Conservation (phyloP, 2,113 vertebrate species). For the Misgurnus mizolepis region DNA sequence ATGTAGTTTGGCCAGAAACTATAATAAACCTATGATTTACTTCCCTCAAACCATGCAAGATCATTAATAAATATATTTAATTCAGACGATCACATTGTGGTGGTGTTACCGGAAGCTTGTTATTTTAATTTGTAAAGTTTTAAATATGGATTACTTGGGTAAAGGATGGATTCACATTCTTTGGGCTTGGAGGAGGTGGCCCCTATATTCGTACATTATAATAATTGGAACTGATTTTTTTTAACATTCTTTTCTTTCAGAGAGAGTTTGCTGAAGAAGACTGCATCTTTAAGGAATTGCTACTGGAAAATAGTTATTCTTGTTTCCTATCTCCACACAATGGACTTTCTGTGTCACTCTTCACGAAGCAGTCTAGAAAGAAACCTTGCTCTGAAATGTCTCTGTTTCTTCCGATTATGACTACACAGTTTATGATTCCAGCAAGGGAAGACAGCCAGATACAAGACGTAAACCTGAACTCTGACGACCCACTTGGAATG, state of each 20-base stretch:
- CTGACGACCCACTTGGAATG: constrained; percentile 49
- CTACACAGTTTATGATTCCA: constrained; percentile 25
- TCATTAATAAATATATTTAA: too few species aligned
- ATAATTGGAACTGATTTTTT: too few species aligned
- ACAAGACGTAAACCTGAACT: constrained; percentile 35
- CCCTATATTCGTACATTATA: too few species aligned
- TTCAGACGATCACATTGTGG: too few species aligned
- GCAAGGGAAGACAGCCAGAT: constrained; percentile 17
- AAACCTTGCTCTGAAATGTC: constrained; percentile 60
- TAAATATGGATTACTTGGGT: too few species aligned
- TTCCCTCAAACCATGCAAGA: too few species aligned
- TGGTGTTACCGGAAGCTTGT: too few species aligned
- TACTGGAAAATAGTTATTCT: constrained; percentile 72
- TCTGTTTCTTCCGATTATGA: constrained; percentile 68
- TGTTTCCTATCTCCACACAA: constrained; percentile 67
- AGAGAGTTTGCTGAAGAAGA: constrained; percentile 59
- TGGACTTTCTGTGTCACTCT: constrained; percentile 65
- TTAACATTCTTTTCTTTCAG: constrained; percentile 51
- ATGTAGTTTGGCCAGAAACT: too few species aligned
- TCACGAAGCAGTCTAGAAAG: constrained; percentile 51
- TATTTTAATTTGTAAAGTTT: too few species aligned
- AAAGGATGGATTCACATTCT: too few species aligned
- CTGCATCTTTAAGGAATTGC: constrained; percentile 72
- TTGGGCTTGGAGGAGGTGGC: too few species aligned
- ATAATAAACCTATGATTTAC: too few species aligned